Base-by-base conservation (phyloP, 2,888 invertebrate genomes). In the Himalopsyche japonica region DNA sequence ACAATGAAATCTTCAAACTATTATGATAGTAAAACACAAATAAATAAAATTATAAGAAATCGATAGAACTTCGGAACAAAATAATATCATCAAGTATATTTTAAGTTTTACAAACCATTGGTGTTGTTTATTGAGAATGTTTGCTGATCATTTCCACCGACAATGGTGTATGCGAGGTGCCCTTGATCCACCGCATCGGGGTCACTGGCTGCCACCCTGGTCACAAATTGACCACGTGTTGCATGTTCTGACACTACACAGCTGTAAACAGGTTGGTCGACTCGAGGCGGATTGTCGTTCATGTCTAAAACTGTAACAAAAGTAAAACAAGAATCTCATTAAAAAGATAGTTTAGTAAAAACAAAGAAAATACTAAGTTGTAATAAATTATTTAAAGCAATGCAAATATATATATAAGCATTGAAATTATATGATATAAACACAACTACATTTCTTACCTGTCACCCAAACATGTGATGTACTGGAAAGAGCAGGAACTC, bases 251-350 rank as follows among this genome's bases (percentile, higher is more conserved):
- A 97, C 83, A 98, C 92, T 80, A 93, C 93, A 89, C 96, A 96
- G 82, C 94, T 93, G 90, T 97, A 96, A 37, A 96, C 95, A 24
- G 94, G 93, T 88, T 97, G 96, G 89, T 97, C 96, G 91, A 98
- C 95, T 89, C 94, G 94, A 32, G 98, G 98, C 79, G 97, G 94
- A 89, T 96, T 97, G 91, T 98, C 98, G 91, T 98, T 98, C 91
- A 97, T 95, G 91, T 98, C 98, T 87, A 95, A 92, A 86, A 98
- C 97, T 94, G 90, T 8, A 89, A 89, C n/a, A 82, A 43, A 81
- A 43, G 37, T 37, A 10, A 7, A 37, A 37, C 10, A 8, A 5
- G 37, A 37, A 37, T 37, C 8, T 37, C 37, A 37, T 37, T 8
- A 37, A 37, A 8, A 10, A 37, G 37, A 5, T 37, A 37, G 2